Percentiles rank a stretch among this genome's conserved stretches.
Conservation (phyloP, 37 sponge, comb jelly and placozoan species). For the Theonella swinhoei region DNA sequence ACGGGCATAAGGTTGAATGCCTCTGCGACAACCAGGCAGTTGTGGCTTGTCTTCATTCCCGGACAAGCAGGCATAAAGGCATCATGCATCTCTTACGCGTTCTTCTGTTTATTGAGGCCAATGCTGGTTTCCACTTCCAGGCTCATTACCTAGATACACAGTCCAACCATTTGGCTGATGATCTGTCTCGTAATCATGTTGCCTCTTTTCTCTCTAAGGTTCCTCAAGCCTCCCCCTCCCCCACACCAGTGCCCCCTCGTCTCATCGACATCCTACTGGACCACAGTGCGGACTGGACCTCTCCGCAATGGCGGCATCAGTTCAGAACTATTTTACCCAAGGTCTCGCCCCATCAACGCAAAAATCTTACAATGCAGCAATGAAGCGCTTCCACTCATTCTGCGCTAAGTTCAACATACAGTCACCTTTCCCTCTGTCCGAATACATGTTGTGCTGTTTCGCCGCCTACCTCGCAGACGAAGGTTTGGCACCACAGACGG, state of each 20-base stretch:
- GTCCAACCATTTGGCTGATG: constrained; percentile 9
- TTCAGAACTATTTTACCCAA: constrained; percentile 8
- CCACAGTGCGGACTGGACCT: constrained; percentile 21
- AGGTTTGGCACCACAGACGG: background rate
- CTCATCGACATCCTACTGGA: constrained; percentile 7
- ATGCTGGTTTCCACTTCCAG: background rate
- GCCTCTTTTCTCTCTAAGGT: constrained; percentile 31
- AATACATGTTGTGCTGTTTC: too few relatives aligned
- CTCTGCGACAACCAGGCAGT: too few relatives aligned
- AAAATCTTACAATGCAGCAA: constrained; percentile 1
- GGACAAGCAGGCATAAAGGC: too few relatives aligned
- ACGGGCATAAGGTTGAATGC: background rate
- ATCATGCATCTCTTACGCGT: constrained; percentile 3
- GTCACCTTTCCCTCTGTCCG: background rate
- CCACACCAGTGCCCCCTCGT: constrained; percentile 6
- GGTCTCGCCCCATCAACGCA: constrained; percentile 14
- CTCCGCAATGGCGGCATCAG: constrained; percentile 9
- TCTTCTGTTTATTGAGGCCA: background rate
- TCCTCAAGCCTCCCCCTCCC: background rate
- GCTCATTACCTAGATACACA: background rate
- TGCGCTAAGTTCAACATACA: constrained; percentile 6
- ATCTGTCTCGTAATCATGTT: constrained; percentile 23
- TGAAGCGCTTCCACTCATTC: constrained; percentile 26
- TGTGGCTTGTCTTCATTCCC: background rate
- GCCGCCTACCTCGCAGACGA: too few relatives aligned